Conservation (phyloP, 2,888 invertebrate genomes). For the Ophion ventricosus region DNA sequence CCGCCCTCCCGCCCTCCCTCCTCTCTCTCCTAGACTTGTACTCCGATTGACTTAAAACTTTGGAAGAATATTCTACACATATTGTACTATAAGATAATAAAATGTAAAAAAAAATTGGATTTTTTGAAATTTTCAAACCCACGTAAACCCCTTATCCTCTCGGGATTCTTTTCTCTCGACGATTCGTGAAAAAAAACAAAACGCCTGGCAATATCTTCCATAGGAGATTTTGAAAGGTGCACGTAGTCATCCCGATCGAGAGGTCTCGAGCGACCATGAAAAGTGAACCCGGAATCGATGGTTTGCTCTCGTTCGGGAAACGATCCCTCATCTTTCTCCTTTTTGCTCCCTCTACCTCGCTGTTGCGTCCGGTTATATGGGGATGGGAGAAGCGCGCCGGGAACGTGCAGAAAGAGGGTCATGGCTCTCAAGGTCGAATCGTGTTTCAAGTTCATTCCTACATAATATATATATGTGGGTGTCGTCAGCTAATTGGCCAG, state of each 20-base stretch:
- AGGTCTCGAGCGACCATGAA: conserved; percentile 16
- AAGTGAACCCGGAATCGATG: background rate
- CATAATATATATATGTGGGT: background rate
- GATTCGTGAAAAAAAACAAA: background rate
- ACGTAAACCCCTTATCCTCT: too few relatives aligned
- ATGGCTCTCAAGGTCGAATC: conserved; percentile 7
- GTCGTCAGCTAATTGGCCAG: too few relatives aligned
- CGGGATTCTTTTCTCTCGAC: too few relatives aligned
- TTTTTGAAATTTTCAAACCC: too few relatives aligned
- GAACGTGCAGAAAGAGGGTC: background rate
- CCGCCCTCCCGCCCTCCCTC: too few relatives aligned
- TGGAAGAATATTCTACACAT: too few relatives aligned
- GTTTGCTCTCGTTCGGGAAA: background rate
- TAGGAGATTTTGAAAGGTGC: too few relatives aligned
- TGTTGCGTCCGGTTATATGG: conserved; percentile 15
- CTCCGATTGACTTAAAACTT: too few relatives aligned
- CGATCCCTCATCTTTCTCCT: background rate
- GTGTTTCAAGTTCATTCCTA: background rate
- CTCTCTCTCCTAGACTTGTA: too few relatives aligned
- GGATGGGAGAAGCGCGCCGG: conserved; percentile 20
- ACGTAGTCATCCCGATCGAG: background rate
- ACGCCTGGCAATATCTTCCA: too few relatives aligned
- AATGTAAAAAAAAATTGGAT: too few relatives aligned
- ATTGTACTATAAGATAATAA: too few relatives aligned
- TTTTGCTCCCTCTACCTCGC: background rate